Percentiles rank a stretch among this genome's conserved stretches.
phyloP scores from a whole-genome alignment of 2,113 vertebrate species.

The Cheirogaleus medius region DNA sequence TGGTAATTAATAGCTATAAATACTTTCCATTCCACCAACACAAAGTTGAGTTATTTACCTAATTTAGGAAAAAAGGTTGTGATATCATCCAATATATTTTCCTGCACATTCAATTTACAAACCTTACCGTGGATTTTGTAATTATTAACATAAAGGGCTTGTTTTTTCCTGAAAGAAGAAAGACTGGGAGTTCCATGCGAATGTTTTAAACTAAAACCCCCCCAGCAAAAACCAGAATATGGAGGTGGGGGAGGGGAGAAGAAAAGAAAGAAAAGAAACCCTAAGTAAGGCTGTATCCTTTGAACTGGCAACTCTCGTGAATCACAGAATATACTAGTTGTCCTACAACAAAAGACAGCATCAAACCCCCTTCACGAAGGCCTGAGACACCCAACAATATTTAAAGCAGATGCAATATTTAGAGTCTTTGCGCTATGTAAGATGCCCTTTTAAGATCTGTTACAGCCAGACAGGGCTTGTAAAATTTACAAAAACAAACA shows the following conservation, averaged over 20 bases:
- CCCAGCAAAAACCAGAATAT: conserved; percentile 70
- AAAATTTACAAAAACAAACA: conserved; percentile 72
- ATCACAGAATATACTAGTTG: conserved; percentile 69
- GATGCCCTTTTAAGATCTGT: conserved; percentile 58
- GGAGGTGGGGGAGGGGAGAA: not conserved
- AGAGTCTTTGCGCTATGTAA: not conserved
- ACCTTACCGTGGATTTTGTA: conserved; percentile 73
- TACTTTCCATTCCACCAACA: conserved; percentile 68
- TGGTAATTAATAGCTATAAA: conserved; percentile 83
- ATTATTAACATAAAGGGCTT: conserved; percentile 77
- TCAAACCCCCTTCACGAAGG: conserved; percentile 68
- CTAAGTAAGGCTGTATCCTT: conserved; percentile 75
- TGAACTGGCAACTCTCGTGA: conserved; percentile 75
- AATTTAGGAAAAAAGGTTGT: conserved; percentile 56
- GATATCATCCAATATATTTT: conserved; percentile 69
- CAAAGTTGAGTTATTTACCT: conserved; percentile 75
- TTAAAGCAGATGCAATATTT: conserved; percentile 75
- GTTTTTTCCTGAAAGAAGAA: conserved; percentile 69
- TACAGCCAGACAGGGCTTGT: conserved; percentile 52
- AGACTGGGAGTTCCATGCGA: conserved; percentile 33
- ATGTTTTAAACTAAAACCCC: conserved; percentile 75
- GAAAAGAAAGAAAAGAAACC: conserved; percentile 57
- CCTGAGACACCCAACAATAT: conserved; percentile 72
- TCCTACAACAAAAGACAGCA: conserved; percentile 71
- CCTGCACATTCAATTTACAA: conserved; percentile 71